phyloP scores from a whole-genome alignment of 2,113 vertebrate genomes.

The Ceratotherium simum region DNA sequence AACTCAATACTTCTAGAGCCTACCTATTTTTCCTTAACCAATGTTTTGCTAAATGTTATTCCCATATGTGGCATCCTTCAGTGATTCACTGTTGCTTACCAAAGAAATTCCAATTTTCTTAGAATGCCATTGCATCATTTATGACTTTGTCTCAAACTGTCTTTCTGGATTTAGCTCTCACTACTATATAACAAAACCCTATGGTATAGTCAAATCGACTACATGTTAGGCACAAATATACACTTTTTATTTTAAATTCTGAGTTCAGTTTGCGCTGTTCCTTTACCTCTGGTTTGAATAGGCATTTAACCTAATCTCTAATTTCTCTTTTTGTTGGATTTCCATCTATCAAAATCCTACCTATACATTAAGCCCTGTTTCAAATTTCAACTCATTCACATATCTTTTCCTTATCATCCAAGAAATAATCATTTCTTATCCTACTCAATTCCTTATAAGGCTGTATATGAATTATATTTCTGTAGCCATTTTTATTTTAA shows the following conservation, averaged over 20 bases:
- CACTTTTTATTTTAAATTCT: background rate
- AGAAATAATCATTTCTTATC: background rate
- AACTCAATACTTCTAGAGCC: background rate
- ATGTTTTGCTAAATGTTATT: background rate
- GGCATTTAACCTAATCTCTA: background rate
- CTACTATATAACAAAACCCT: background rate
- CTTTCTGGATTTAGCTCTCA: background rate
- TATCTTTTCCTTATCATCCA: background rate
- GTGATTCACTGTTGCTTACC: background rate
- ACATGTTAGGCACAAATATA: background rate
- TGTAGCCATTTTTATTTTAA: background rate
- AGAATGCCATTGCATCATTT: background rate
- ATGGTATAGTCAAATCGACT: background rate
- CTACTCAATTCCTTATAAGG: background rate
- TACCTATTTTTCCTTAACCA: background rate
- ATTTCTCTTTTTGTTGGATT: background rate
- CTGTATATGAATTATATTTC: background rate
- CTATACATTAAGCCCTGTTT: background rate
- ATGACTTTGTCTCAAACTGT: background rate
- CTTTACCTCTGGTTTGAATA: background rate
- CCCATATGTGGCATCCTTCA: background rate
- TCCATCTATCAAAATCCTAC: background rate
- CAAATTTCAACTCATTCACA: background rate
- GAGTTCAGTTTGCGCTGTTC: background rate
- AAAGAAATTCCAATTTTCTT: background rate